Evolutionary conservation across 2,797 vertebrate species (phyloP).

Genomic region (Cryptoblepharus egeriae): DNA sequence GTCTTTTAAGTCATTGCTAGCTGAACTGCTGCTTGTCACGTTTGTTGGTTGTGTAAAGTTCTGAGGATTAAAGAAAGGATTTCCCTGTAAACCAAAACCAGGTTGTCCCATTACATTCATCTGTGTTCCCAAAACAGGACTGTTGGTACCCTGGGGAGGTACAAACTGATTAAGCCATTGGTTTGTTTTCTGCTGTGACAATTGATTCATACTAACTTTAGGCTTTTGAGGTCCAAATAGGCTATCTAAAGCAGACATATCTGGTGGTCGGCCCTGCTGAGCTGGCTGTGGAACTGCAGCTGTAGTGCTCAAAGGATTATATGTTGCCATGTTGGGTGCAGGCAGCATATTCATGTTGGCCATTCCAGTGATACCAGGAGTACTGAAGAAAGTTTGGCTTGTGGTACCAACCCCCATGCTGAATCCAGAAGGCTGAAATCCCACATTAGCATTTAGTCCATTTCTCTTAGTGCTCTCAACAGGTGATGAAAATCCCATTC

Average conservation of each 20-base stretch:
- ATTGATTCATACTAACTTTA: conserved; percentile 95
- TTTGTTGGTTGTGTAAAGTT: conserved; percentile 90
- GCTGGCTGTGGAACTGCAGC: conserved; percentile 65
- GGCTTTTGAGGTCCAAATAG: conserved; percentile 92
- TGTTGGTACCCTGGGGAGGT: conserved; percentile 78
- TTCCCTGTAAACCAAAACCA: conserved; percentile 94
- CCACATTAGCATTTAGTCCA: conserved; percentile 85
- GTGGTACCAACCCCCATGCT: conserved; percentile 81
- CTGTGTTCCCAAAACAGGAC: conserved; percentile 77
- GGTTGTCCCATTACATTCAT: conserved; percentile 76
- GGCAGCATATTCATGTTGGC: conserved; percentile 79
- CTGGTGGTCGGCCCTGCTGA: conserved; percentile 78
- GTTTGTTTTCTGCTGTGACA: conserved; percentile 84
- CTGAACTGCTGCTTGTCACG: conserved; percentile 87
- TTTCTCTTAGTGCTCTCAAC: conserved; percentile 82
- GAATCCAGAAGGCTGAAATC: conserved; percentile 86
- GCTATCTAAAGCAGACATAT: conserved; percentile 92
- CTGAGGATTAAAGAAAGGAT: conserved; percentile 96
- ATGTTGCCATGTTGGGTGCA: conserved; percentile 86
- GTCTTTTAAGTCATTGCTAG: conserved; percentile 96
- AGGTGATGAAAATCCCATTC: conserved; percentile 77
- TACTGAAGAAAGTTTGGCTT: conserved; percentile 82
- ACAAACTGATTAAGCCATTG: conserved; percentile 92
- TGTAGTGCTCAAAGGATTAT: conserved; percentile 81
- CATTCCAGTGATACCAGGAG: conserved; percentile 68